These are phyloP conservation scores for Pogonomyrmex barbatus DNA, from an alignment of 1,140 invertebrate genomes.

Conservation along the genomic window DNA sequence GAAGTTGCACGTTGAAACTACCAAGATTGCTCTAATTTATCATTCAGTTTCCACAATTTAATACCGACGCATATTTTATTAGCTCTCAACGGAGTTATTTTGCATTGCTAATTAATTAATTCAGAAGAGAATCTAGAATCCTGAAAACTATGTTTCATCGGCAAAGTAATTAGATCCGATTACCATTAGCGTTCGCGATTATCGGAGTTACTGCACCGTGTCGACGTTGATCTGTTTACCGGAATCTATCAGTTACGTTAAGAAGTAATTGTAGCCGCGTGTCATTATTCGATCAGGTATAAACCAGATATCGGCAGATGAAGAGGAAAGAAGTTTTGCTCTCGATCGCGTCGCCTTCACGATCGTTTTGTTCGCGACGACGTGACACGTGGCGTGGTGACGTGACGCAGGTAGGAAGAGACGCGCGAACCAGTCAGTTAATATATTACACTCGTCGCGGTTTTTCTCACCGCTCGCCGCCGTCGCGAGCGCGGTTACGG, in stretches of 20 bases:
- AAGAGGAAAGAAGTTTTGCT: background rate
- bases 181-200: slow-evolving; percentile 8
- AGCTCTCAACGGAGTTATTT: background rate
- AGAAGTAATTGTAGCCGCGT: background rate
- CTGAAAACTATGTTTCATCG: background rate
- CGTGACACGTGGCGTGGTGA: slow-evolving; percentile 18
- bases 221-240: slow-evolving; percentile 16
- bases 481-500: background rate
- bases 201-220: background rate
- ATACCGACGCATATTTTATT: background rate
- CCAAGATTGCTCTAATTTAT: background rate
- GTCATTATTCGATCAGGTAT: slow-evolving; percentile 9
- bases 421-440: background rate
- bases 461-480: background rate
- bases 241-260: slow-evolving; percentile 2
- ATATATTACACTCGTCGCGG: background rate
- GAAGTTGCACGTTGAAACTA: background rate
- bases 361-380: background rate
- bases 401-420: background rate
- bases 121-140: slow-evolving; percentile 23
- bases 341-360: background rate
- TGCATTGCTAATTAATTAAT: slow-evolving; percentile 15
- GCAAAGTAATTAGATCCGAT: background rate
- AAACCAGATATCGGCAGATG: background rate
- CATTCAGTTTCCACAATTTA: background rate